Percentiles rank a stretch among this genome's conserved stretches.
Conservation (phyloP, 2,797 vertebrate species). For the Petrocephalus sullivani region DNA sequence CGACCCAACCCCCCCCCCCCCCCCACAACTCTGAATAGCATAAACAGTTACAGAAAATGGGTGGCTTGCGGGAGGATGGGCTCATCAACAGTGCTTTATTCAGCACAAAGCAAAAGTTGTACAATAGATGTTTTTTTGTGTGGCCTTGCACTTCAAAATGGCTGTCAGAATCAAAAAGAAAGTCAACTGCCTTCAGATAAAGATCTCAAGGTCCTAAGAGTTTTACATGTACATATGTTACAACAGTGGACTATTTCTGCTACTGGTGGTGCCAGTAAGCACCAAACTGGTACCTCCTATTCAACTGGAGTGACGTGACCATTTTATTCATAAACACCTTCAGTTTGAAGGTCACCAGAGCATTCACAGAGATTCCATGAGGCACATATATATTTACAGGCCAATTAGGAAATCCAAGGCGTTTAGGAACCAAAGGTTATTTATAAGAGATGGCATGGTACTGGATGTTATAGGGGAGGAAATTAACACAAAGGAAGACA, state of each 20-base stretch:
- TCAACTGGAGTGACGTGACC: neutral
- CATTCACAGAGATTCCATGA: neutral
- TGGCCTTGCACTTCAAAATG: conserved; percentile 20
- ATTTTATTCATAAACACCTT: neutral
- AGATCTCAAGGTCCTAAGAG: neutral
- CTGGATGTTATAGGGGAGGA: neutral
- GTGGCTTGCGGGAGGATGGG: neutral
- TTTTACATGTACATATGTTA: conserved; percentile 33
- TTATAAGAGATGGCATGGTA: neutral
- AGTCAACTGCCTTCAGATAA: conserved; percentile 4
- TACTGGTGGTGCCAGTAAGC: neutral
- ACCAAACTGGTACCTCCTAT: neutral
- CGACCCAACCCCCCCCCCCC: too few relatives aligned
- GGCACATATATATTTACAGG: neutral
- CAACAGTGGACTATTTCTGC: neutral
- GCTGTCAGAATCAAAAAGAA: neutral
- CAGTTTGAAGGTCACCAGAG: neutral
- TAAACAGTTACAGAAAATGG: too few relatives aligned
- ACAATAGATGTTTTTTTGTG: conserved; percentile 23
- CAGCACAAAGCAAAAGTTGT: neutral
- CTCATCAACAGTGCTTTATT: neutral
- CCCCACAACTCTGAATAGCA: too few relatives aligned
- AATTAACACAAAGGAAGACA: neutral
- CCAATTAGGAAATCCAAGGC: neutral
- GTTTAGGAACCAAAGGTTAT: neutral